Evolutionary conservation across 2,113 vertebrate genomes (phyloP).

Genomic region (Nettapus auritus): DNA sequence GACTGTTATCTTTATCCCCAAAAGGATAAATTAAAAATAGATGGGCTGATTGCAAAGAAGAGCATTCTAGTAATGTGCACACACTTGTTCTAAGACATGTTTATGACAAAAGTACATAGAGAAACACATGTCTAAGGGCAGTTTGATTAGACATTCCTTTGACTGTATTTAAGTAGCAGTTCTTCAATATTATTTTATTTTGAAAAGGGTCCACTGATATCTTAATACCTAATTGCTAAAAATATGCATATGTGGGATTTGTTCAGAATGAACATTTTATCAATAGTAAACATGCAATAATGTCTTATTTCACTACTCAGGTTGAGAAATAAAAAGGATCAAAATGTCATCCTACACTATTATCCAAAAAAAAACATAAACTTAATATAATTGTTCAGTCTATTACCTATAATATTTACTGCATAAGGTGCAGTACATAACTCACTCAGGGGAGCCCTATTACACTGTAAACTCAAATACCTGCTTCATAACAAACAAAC

Average conservation of each 20-base stretch:
- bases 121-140: neutral
- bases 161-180: neutral
- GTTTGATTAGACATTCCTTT: neutral
- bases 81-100: neutral
- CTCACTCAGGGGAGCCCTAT: neutral
- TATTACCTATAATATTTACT: neutral
- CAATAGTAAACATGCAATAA: neutral
- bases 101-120: neutral
- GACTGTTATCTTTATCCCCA: constrained; percentile 74
- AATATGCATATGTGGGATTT: neutral
- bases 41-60: constrained; percentile 29
- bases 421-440: neutral
- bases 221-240: neutral
- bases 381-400: neutral
- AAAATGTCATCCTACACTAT: neutral
- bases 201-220: neutral
- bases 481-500: neutral
- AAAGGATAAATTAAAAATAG: constrained; percentile 72
- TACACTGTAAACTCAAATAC: neutral
- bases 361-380: neutral
- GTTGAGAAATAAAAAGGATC: neutral
- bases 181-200: neutral
- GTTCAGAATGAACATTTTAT: neutral
- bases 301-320: neutral
- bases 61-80: neutral